A percentile compares a stretch with the other conserved stretches of the same genome.
These are phyloP conservation scores for Agrochola macilenta DNA, from an alignment of 2,888 invertebrate genomes.

Conservation along the genomic window DNA sequence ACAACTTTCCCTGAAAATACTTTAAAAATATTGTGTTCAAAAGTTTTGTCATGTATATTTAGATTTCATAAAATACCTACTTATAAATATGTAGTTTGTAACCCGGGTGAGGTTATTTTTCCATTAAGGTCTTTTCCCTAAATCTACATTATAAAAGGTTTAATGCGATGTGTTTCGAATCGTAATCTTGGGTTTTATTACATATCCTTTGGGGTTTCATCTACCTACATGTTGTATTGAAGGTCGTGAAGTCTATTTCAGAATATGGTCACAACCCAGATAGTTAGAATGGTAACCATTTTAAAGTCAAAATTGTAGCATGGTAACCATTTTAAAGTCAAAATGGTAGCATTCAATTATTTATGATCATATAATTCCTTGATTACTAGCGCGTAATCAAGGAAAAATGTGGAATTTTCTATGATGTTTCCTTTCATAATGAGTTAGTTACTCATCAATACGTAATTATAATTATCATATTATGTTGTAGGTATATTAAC, in stretches of 20 bases:
- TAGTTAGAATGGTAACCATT: neutral
- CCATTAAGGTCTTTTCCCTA: conserved; percentile 31
- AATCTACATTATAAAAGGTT: conserved; percentile 49
- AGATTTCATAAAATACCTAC: conserved; percentile 2
- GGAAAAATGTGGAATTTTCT: conserved; percentile 34
- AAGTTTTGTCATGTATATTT: conserved; percentile 12
- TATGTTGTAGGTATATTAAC: conserved; percentile 19
- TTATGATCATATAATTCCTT: neutral
- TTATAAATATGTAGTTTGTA: conserved; percentile 14
- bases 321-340: neutral
- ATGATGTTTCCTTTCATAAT: conserved; percentile 29
- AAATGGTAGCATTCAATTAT: neutral
- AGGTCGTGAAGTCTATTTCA: conserved; percentile 6
- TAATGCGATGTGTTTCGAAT: conserved; percentile 38
- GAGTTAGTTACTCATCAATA: conserved; percentile 18
- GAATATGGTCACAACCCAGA: neutral
- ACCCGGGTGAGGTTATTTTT: conserved; percentile 26
- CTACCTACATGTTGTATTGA: conserved; percentile 15
- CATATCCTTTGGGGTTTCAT: conserved; percentile 1
- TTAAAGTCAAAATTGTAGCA: too few species aligned
- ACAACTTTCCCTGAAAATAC: neutral
- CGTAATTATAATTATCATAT: conserved; percentile 18
- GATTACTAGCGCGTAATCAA: neutral
- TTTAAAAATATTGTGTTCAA: neutral
- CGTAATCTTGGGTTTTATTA: conserved; percentile 45